Evolutionary conservation across 2,113 vertebrate species (phyloP).

Genomic region (Gopherus evgoodei): DNA sequence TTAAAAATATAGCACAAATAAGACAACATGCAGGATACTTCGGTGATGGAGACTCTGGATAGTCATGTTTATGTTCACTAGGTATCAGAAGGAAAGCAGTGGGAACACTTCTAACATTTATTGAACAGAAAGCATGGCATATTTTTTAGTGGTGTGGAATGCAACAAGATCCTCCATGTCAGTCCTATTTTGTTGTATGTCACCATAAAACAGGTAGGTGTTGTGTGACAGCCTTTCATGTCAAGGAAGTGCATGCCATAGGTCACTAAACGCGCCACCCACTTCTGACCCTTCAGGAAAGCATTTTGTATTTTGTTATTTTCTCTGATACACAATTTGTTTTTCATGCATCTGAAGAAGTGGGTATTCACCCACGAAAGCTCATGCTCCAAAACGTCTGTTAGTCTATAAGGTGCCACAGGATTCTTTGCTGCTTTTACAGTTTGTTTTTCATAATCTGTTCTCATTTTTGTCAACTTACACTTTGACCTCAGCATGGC

Average conservation of each 20-base stretch:
- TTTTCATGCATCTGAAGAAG: neutral
- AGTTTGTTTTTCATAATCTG: neutral
- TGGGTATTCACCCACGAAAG: too few species aligned
- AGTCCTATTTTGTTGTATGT: neutral
- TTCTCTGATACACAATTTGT: neutral
- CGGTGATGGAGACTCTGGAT: neutral
- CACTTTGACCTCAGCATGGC: rapidly evolving
- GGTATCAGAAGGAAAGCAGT: neutral
- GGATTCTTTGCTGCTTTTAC: too few species aligned
- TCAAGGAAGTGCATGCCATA: neutral
- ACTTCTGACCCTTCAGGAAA: neutral
- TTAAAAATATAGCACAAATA: neutral
- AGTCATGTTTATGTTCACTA: neutral
- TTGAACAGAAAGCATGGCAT: neutral
- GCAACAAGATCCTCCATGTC: neutral
- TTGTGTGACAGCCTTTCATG: neutral
- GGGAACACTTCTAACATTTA: neutral
- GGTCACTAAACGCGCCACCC: rapidly evolving
- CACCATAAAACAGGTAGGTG: neutral
- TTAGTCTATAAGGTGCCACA: too few species aligned
- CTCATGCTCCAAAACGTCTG: too few species aligned
- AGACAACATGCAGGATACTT: neutral
- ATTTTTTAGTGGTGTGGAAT: neutral
- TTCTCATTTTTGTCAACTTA: neutral
- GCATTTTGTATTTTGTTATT: neutral